Evolutionary conservation across 2,888 invertebrate genomes (phyloP).

Genomic region (Oscheius sp.): DNA sequence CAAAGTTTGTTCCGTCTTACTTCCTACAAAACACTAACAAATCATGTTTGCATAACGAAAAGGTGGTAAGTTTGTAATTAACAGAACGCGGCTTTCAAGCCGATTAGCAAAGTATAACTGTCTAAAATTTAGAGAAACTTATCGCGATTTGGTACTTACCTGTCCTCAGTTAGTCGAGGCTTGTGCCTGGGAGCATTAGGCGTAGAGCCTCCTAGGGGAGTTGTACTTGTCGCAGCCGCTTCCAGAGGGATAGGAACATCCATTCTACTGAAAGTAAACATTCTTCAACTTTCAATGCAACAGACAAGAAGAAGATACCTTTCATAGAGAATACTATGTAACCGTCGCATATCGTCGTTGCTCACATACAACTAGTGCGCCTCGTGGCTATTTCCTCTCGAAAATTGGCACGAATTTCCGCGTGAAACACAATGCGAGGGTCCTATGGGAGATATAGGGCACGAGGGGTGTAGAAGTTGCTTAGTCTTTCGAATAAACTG

Average conservation of each 20-base stretch:
- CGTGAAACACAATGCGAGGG: constrained; percentile 26
- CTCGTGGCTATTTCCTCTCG: constrained; percentile 15
- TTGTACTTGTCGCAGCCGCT: not conserved
- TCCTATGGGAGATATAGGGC: too few relatives aligned
- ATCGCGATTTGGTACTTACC: not conserved
- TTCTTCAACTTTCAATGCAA: not conserved
- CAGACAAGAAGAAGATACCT: not conserved
- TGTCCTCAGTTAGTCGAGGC: constrained; percentile 24
- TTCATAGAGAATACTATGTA: constrained; percentile 9
- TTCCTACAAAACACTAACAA: too few relatives aligned
- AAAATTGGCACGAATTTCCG: constrained; percentile 25
- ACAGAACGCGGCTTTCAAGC: too few relatives aligned
- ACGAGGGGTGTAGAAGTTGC: too few relatives aligned
- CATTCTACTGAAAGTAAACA: constrained; percentile 21
- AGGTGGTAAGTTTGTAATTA: too few relatives aligned
- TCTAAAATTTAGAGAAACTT: too few relatives aligned
- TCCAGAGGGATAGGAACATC: not conserved
- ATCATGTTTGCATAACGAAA: too few relatives aligned
- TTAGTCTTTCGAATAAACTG: too few relatives aligned
- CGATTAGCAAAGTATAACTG: too few relatives aligned
- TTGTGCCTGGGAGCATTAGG: constrained; percentile 15
- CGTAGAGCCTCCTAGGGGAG: not conserved
- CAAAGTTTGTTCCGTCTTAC: too few relatives aligned
- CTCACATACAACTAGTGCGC: not conserved
- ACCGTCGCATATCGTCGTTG: constrained; percentile 18